phyloP scores from a whole-genome alignment of 30 jellyfish, hydroid and myxozoan genomes.

The Chrysaora quinquecirrha region DNA sequence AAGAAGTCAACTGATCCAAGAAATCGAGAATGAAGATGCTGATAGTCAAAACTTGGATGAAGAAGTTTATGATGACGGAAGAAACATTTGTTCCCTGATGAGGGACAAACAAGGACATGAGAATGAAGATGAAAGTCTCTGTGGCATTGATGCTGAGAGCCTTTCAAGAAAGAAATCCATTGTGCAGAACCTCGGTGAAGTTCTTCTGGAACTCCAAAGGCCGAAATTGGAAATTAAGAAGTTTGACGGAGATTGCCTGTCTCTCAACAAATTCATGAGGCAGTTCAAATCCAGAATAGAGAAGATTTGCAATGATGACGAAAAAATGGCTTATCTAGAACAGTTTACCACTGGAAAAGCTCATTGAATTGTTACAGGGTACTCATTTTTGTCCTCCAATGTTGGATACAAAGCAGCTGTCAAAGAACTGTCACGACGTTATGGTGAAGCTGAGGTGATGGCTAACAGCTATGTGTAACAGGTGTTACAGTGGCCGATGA shows the following conservation, averaged over 20 bases:
- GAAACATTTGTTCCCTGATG: too few relatives aligned
- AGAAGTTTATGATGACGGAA: neutral
- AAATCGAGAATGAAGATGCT: conserved; percentile 52
- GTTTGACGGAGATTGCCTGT: conserved; percentile 56
- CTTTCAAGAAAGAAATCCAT: neutral
- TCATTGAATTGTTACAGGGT: conserved; percentile 36
- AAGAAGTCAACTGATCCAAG: conserved; percentile 41
- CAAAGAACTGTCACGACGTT: conserved; percentile 29
- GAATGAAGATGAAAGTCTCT: conserved; percentile 11
- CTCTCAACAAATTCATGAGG: conserved; percentile 34
- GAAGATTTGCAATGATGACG: conserved; percentile 44
- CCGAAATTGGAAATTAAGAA: conserved; percentile 50
- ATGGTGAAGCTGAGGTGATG: neutral
- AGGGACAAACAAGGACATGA: conserved; percentile 13
- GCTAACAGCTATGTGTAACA: conserved; percentile 18
- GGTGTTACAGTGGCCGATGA: conserved; percentile 43
- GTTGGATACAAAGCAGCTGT: neutral
- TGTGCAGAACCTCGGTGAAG: conserved; percentile 31
- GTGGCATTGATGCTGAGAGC: conserved; percentile 22
- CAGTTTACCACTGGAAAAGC: conserved; percentile 62
- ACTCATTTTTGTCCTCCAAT: neutral
- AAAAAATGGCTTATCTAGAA: conserved; percentile 40
- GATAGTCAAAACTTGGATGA: conserved; percentile 28
- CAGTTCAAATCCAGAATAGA: conserved; percentile 9
- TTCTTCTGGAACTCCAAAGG: conserved; percentile 52